Conservation (phyloP, 2,113 vertebrate species). For the Stegostoma tigrinum region DNA sequence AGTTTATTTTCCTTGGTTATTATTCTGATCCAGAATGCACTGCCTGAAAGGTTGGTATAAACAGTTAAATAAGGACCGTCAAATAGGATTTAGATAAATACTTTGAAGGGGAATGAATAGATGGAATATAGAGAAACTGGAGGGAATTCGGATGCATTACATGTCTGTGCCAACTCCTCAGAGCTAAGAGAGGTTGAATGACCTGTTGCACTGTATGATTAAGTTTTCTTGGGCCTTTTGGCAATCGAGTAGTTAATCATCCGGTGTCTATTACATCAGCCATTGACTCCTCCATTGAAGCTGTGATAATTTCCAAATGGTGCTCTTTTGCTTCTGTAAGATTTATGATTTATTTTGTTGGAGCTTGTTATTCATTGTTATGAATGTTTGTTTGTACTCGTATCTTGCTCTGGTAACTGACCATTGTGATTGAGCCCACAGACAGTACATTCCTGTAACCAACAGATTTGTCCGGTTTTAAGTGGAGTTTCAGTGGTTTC, state of each 20-base stretch:
- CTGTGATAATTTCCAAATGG: neutral
- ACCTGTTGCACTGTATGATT: neutral
- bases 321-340: neutral
- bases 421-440: neutral
- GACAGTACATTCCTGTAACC: neutral
- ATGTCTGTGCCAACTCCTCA: neutral
- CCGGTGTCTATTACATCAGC: neutral
- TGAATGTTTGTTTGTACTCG: neutral
- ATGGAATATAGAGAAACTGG: neutral
- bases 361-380: neutral
- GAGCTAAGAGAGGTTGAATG: neutral
- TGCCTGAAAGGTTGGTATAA: neutral
- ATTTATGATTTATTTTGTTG: neutral
- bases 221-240: neutral
- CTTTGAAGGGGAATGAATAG: neutral
- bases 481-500: neutral
- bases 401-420: neutral
- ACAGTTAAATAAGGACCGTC: neutral
- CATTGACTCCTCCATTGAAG: neutral
- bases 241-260: neutral
- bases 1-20: neutral
- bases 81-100: neutral
- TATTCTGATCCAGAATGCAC: neutral
- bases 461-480: neutral
- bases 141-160: neutral